Evolutionary conservation across 2,888 invertebrate genomes (phyloP), one percentile per base, ranked within the genome.

Genomic region (Andrena minutula): DNA sequence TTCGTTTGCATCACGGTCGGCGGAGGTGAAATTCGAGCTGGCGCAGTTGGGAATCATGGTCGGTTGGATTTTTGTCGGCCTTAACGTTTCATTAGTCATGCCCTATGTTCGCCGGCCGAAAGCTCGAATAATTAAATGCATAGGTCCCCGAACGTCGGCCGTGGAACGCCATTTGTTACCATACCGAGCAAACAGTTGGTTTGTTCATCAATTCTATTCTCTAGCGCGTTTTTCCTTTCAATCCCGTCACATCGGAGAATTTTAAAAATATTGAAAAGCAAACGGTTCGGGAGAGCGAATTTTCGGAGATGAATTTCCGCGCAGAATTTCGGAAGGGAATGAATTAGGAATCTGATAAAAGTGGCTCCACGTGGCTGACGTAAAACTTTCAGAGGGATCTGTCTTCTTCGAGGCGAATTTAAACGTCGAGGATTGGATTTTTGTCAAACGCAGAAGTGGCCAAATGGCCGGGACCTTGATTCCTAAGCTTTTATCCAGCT

Each of bases 51-150:
- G 83, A 82, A 79, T 82, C 76, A 85, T 69, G 85, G 79, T 69
- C 75, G 84, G 69, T 66, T 83, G 79, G 30, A 86, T 86, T 85
- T 80, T 82, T 78, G 73, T 56, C 79, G 79, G 64, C 80, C 86
- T 84, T 87, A 87, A 86, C 84, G 82, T 86, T 86, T 83, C 86
- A 83, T 88, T 85, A 80, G 72, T 81, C 85, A 74, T 71, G 76
- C 61, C 35, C 72, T 71, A 51, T 75, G 78, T 78, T 75, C 73
- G 73, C 32, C 66, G 64, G 30, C 64, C 81, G 80, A 86, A 80
- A 78, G 74, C 77, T 72, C 68, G 75, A 76, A 76, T 87, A 87
- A 88, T 88, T 87, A 86, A 87, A 84, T 84, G 73, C 53, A 61
- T 47, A 65, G 49, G 23, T 35, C 69, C 51, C 64, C 64, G 66